Conservation (phyloP, 1,140 invertebrate species). For the Archivesica marissinica region DNA sequence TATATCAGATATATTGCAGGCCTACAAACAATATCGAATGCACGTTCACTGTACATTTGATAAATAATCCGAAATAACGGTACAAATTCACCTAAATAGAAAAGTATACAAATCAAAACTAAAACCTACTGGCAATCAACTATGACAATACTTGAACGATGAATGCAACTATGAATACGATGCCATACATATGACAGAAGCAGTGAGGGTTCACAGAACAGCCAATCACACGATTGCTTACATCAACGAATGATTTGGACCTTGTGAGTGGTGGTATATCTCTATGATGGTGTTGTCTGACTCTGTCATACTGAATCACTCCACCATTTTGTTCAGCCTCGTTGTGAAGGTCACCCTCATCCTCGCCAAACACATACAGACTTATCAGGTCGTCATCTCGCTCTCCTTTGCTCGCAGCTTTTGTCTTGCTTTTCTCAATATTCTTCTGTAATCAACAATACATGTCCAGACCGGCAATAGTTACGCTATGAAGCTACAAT, state of each 20-base stretch:
- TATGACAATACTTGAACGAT: no score
- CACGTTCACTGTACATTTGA: no score
- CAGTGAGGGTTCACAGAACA: constrained; percentile 36
- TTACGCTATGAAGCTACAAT: no score
- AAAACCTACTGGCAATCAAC: no score
- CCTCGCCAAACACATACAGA: constrained; percentile 52
- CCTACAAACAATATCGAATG: no score
- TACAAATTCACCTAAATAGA: no score
- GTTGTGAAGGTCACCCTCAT: constrained; percentile 35
- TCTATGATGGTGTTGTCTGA: constrained; percentile 52
- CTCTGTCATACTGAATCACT: constrained; percentile 41
- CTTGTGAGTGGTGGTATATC: constrained; percentile 18
- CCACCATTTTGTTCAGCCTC: constrained; percentile 56
- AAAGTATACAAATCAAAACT: no score
- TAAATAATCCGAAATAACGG: no score
- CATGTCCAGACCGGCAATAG: constrained; percentile 9
- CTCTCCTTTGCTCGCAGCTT: background rate
- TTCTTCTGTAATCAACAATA: constrained; percentile 40
- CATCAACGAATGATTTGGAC: constrained; percentile 28
- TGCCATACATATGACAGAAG: no score
- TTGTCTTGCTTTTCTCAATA: background rate
- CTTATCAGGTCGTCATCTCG: constrained; percentile 46
- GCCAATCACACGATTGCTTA: constrained; percentile 24
- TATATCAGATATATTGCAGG: no score
- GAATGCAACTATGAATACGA: no score